These are phyloP conservation scores for Drosophila aldrichi DNA, from an alignment of 2,888 invertebrate species.

Conservation along the genomic window DNA sequence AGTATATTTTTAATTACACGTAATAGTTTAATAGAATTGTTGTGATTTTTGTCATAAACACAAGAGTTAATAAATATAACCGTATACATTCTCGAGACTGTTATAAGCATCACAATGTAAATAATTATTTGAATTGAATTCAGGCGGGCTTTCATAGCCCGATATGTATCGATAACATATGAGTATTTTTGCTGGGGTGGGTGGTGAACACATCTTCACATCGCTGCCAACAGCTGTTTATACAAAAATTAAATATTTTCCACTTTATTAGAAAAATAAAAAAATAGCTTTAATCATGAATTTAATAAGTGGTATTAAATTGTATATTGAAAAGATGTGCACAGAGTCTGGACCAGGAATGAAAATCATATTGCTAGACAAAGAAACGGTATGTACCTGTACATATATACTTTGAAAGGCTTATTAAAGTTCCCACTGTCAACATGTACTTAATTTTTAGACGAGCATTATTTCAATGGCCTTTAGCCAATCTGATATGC, in stretches of 20 bases:
- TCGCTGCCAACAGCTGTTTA: slow-evolving; percentile 53
- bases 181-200: slow-evolving; percentile 14
- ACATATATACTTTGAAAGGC: background rate
- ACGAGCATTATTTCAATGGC: slow-evolving; percentile 99
- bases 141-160: background rate
- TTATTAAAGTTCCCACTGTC: background rate
- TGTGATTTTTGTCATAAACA: slow-evolving; percentile 58
- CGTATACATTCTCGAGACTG: slow-evolving; percentile 38
- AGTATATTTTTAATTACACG: slow-evolving; percentile 54
- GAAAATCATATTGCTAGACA: slow-evolving; percentile 99
- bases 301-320: slow-evolving; percentile 95
- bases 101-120: slow-evolving; percentile 8
- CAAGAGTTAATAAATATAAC: slow-evolving; percentile 41
- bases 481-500: slow-evolving; percentile 98
- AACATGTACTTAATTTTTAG: slow-evolving; percentile 86
- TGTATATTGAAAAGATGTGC: slow-evolving; percentile 98
- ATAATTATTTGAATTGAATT: background rate
- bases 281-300: slow-evolving; percentile 88
- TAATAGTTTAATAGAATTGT: slow-evolving; percentile 50
- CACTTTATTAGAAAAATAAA: slow-evolving; percentile 10
- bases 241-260: slow-evolving; percentile 33
- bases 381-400: slow-evolving; percentile 92
- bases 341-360: slow-evolving; percentile 99
- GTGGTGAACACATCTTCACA: slow-evolving; percentile 30
- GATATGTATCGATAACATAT: slow-evolving; percentile 50